Conservation (phyloP, 1,140 invertebrate species). For the Agrilus planipennis region DNA sequence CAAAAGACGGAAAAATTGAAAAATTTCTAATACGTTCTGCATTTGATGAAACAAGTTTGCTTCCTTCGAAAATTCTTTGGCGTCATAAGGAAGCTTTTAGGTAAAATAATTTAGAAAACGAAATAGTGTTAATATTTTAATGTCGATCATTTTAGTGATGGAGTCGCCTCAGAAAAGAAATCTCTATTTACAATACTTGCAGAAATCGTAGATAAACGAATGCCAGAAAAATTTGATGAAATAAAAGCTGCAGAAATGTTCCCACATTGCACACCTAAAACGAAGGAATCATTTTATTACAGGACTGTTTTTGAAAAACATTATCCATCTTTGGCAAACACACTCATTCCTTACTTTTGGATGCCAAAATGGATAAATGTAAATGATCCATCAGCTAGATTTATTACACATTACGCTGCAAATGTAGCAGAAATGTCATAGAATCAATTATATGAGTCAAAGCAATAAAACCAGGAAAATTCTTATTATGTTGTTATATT, state of each 20-base stretch:
- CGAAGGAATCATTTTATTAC: slow-evolving; percentile 79
- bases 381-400: slow-evolving; percentile 66
- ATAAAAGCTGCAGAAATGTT: slow-evolving; percentile 44
- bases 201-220: slow-evolving; percentile 56
- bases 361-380: slow-evolving; percentile 71
- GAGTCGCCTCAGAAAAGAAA: slow-evolving; percentile 67
- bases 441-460: too few species aligned
- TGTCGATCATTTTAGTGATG: slow-evolving; percentile 54
- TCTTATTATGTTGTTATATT: too few species aligned
- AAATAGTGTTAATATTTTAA: slow-evolving; percentile 1
- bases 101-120: too few species aligned
- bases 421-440: too few species aligned
- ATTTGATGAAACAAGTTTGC: slow-evolving; percentile 55
- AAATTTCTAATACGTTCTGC: slow-evolving; percentile 71
- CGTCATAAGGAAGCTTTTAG: slow-evolving; percentile 81
- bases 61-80: slow-evolving; percentile 79
- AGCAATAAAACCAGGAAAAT: too few species aligned
- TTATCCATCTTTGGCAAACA: slow-evolving; percentile 45
- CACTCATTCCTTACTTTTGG: slow-evolving; percentile 68
- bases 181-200: slow-evolving; percentile 66
- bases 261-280: slow-evolving; percentile 61
- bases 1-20: slow-evolving; percentile 61
- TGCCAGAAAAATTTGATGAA: slow-evolving; percentile 42
- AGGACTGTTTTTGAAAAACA: slow-evolving; percentile 53
- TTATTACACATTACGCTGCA: slow-evolving; percentile 60